A percentile compares a stretch with the other conserved stretches of the same genome.
phyloP scores from a whole-genome alignment of 2,113 vertebrate species.

The Oostethus manadensis region DNA sequence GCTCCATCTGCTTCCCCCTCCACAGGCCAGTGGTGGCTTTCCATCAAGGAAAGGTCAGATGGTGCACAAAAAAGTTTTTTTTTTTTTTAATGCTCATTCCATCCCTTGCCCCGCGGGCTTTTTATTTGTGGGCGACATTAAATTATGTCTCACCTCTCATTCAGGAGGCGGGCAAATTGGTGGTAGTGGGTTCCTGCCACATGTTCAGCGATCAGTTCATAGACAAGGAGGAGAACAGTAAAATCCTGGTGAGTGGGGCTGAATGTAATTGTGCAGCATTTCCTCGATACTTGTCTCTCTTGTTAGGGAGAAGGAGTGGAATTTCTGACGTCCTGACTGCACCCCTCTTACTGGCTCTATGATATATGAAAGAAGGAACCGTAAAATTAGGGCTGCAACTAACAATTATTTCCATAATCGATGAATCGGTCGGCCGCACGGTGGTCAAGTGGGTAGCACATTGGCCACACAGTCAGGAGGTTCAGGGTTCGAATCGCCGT shows the following conservation, averaged over 20 bases:
- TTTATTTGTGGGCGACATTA: neutral
- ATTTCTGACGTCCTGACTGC: too few species aligned
- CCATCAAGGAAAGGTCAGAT: slow-evolving; percentile 81
- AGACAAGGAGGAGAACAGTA: slow-evolving; percentile 96
- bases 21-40: slow-evolving; percentile 92
- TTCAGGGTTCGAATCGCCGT: too few species aligned
- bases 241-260: slow-evolving; percentile 82
- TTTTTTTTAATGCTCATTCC: neutral
- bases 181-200: slow-evolving; percentile 89
- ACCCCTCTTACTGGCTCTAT: too few species aligned
- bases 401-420: too few species aligned
- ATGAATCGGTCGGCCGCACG: too few species aligned
- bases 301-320: neutral
- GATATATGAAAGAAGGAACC: too few species aligned
- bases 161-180: slow-evolving; percentile 83
- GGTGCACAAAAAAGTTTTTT: neutral
- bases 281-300: neutral
- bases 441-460: too few species aligned
- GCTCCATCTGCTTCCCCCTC: slow-evolving; percentile 92
- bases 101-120: too few species aligned
- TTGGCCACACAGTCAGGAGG: too few species aligned
- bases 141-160: slow-evolving; percentile 11
- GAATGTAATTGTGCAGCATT: too few species aligned
- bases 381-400: too few species aligned
- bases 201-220: slow-evolving; percentile 97